A percentile compares a stretch with the other conserved stretches of the same genome.
phyloP scores from a whole-genome alignment of 2,888 invertebrate genomes.

The Entomobrya multifasciata region DNA sequence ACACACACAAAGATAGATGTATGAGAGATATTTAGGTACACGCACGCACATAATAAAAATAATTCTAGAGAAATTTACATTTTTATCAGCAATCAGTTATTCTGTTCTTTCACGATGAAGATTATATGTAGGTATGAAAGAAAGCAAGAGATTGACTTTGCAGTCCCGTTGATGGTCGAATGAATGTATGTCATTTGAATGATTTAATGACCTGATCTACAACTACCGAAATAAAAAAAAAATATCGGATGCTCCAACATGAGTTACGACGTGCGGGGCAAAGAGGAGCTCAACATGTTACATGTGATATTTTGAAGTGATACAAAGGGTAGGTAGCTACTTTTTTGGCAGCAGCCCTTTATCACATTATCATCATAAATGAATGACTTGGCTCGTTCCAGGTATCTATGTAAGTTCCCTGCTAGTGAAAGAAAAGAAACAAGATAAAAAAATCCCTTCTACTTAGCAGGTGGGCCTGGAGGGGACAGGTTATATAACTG shows the following conservation, averaged over 20 bases:
- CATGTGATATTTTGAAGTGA: constrained; percentile 1
- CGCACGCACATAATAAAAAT: neutral
- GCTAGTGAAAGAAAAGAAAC: constrained; percentile 31
- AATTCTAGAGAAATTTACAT: constrained; percentile 7
- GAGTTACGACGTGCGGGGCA: constrained; percentile 57
- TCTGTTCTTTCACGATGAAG: neutral
- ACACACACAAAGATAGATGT: neutral
- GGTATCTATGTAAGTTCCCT: constrained; percentile 16
- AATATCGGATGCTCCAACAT: constrained; percentile 43
- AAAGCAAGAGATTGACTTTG: constrained; percentile 15
- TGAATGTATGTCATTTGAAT: constrained; percentile 59
- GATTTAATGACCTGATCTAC: constrained; percentile 57
- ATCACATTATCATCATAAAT: constrained; percentile 48
- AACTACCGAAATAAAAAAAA: constrained; percentile 7
- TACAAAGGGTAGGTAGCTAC: neutral
- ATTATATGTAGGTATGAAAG: neutral
- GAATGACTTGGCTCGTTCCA: constrained; percentile 61
- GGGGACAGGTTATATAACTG: constrained; percentile 77
- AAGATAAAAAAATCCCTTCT: constrained; percentile 36
- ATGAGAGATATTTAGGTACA: neutral
- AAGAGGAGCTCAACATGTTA: constrained; percentile 35
- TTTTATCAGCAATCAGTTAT: neutral
- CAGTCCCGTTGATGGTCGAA: constrained; percentile 36
- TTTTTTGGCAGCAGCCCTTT: constrained; percentile 52
- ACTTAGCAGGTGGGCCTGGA: constrained; percentile 78